Percentiles rank a stretch among this genome's conserved stretches.
Conservation (phyloP, 1,140 invertebrate species). For the Pararge aegeria region DNA sequence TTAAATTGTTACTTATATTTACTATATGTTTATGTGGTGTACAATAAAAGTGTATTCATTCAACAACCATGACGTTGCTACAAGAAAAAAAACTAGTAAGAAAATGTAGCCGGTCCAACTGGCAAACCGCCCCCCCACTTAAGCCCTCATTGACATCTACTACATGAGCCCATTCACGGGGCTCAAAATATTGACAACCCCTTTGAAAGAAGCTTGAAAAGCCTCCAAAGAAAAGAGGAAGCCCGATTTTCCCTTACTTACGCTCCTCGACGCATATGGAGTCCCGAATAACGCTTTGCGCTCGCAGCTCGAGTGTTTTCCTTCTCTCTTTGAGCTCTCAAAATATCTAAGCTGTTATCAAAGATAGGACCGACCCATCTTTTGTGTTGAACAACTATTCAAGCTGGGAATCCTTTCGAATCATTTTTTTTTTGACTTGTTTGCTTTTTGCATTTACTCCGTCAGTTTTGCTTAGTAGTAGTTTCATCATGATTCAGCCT, state of each 20-base stretch:
- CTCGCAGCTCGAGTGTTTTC: conserved; percentile 53
- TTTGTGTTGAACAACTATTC: conserved; percentile 5
- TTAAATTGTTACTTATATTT: no score
- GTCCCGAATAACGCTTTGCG: conserved; percentile 55
- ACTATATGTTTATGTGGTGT: no score
- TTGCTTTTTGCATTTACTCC: not conserved
- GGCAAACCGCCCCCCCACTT: conserved; percentile 48
- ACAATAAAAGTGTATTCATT: no score
- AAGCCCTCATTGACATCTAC: conserved; percentile 63
- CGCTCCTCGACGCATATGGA: conserved; percentile 55
- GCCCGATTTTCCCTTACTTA: conserved; percentile 61
- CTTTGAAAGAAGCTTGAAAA: conserved; percentile 61
- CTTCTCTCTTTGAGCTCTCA: conserved; percentile 35
- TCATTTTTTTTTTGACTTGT: not conserved
- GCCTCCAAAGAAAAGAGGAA: conserved; percentile 61
- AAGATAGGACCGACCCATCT: conserved; percentile 19
- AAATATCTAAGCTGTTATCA: conserved; percentile 35
- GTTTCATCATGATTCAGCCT: no score
- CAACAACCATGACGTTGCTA: not conserved
- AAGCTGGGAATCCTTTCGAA: not conserved
- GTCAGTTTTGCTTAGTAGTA: not conserved
- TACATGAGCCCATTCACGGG: conserved; percentile 60
- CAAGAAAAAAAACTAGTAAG: no score
- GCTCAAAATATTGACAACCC: conserved; percentile 77
- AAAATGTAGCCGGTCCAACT: conserved; percentile 25